These are phyloP conservation scores for Lepilemur septentrionalis DNA, from an alignment of 2,797 vertebrate species.

Conservation along the genomic window DNA sequence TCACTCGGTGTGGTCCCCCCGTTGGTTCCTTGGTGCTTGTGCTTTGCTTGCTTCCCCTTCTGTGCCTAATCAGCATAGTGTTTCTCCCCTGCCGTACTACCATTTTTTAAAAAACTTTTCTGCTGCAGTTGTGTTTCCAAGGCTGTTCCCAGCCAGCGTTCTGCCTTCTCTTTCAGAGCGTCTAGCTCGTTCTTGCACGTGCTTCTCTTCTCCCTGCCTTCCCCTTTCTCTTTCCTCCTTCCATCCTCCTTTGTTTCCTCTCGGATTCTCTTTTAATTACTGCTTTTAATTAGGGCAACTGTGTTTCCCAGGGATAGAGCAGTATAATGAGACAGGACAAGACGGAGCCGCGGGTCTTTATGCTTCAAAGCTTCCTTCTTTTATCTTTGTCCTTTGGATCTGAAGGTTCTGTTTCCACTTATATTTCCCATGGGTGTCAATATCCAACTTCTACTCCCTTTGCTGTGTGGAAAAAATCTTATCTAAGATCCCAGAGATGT, in stretches of 20 bases:
- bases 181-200: background rate
- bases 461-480: background rate
- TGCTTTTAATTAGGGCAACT: background rate
- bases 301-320: background rate
- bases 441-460: background rate
- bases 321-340: background rate
- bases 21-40: too few species aligned
- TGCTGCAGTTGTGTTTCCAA: background rate
- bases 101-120: background rate
- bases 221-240: background rate
- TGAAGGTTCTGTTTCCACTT: conserved; percentile 10
- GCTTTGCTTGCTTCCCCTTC: background rate
- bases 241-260: background rate
- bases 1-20: too few species aligned
- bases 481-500: background rate
- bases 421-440: background rate
- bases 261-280: background rate
- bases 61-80: accelerated
- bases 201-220: background rate
- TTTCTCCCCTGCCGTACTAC: background rate
- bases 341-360: background rate
- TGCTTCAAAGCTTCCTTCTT: conserved; percentile 4
- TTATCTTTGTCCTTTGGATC: conserved; percentile 30
- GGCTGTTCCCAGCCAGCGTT: background rate
- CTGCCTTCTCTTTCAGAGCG: too few species aligned